Evolutionary conservation across 2,113 vertebrate species (phyloP), one percentile per base, ranked within the genome.

Genomic region (Leiothrix lutea): DNA sequence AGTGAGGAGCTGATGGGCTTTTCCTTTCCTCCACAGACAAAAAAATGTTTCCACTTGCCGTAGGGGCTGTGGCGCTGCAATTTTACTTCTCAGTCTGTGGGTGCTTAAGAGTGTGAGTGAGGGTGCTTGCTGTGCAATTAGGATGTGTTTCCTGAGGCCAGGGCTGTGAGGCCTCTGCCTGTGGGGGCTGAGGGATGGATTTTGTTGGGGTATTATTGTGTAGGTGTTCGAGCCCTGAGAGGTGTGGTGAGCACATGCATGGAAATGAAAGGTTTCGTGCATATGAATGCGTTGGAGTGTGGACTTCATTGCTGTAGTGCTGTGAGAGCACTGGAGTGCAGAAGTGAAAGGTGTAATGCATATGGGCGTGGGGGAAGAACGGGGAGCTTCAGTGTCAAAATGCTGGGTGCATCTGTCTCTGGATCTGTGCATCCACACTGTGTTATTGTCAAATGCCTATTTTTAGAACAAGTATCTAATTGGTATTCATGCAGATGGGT

Each of bases 401-500:
- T 61, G 70, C 83, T 91, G 71, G 51, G 64, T 83, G 64, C 81
- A 81, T 92, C 80, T 81, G 81, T 88, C 75, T 88, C 88, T 74
- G 82, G 81, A 78, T 88, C 86, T 90, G 50, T 65, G 81, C 66
- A 85, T 92, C 83, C 87, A 87, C 57, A 61, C 58, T 54, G 73
- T 88, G 65, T 87, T 89, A 91, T 90, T 93, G 89, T 95, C 86
- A 69, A 91, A 88, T 36, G 53, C 31, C 92, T 96, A 92, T 92
- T 95, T 96, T 96, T 96, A 96, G 94, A 86, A 53, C 12, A 5
- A 85, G 69, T 53, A 24, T 85, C 84, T 94, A 83, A 92, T 95
- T 95, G 93, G 78, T 92, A 91, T 88, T 96, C 86, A 80, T 60
- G 85, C 88, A 94, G 84, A 95, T 94, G 94, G 89, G 91, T 94